A percentile compares a stretch with the other conserved stretches of the same genome.
phyloP scores from a whole-genome alignment of 1,140 invertebrate genomes.

The Drosophila ficusphila region DNA sequence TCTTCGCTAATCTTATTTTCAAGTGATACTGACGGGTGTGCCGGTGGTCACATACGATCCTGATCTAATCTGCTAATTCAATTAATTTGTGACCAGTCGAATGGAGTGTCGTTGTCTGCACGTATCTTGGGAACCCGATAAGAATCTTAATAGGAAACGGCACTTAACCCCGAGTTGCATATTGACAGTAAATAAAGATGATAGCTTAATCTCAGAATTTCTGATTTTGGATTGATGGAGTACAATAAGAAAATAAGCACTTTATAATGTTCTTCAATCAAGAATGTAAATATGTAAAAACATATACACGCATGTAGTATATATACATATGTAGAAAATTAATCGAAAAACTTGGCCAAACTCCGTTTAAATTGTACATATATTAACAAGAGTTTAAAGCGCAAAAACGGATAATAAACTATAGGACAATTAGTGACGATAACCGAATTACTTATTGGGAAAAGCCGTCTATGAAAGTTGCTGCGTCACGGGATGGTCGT shows the following conservation, averaged over 20 bases:
- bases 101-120: slow-evolving; percentile 29
- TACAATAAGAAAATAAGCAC: no score
- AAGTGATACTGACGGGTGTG: slow-evolving; percentile 18
- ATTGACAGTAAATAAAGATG: neutral
- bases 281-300: no score
- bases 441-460: no score
- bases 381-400: no score
- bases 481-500: neutral
- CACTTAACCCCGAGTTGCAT: neutral
- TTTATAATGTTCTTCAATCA: no score
- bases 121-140: slow-evolving; percentile 48
- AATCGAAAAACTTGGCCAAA: no score
- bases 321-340: no score
- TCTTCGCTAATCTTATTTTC: slow-evolving; percentile 15
- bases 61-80: slow-evolving; percentile 54
- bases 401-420: no score
- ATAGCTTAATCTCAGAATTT: neutral
- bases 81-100: slow-evolving; percentile 28
- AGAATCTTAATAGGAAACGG: slow-evolving; percentile 17
- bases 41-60: slow-evolving; percentile 36
- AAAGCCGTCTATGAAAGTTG: neutral
- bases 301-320: no score
- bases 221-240: no score
- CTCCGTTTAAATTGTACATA: no score
- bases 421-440: no score